Evolutionary conservation across 2,113 vertebrate species (phyloP).

Genomic region (Notechis scutatus): DNA sequence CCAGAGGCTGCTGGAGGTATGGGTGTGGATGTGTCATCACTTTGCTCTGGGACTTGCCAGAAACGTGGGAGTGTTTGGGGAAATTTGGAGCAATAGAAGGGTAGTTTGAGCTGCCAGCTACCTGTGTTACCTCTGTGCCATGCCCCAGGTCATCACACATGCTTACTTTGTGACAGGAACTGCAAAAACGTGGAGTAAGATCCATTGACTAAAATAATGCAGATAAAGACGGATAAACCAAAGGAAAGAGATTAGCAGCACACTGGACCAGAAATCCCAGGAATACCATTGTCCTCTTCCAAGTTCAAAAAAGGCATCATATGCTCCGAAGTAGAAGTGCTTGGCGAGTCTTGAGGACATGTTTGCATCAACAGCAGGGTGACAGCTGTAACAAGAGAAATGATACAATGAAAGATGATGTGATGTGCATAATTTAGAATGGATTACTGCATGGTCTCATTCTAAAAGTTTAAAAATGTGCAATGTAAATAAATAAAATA

Average conservation of each 20-base stretch:
- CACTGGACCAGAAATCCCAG: slow-evolving; percentile 74
- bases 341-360: slow-evolving; percentile 39
- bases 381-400: slow-evolving; percentile 49
- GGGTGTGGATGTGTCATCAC: too few relatives aligned
- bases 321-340: slow-evolving; percentile 62
- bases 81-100: too few relatives aligned
- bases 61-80: too few relatives aligned
- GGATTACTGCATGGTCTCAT: not conserved
- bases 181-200: slow-evolving; percentile 82
- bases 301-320: slow-evolving; percentile 74
- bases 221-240: slow-evolving; percentile 91
- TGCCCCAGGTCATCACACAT: too few relatives aligned
- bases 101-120: too few relatives aligned
- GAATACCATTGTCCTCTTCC: slow-evolving; percentile 67
- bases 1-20: too few relatives aligned
- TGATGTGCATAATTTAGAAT: fast-evolving
- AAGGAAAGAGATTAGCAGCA: slow-evolving; percentile 75
- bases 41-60: too few relatives aligned
- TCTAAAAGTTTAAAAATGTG: not conserved
- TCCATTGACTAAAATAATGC: slow-evolving; percentile 92
- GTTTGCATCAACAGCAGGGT: not conserved
- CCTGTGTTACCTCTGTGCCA: too few relatives aligned
- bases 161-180: slow-evolving; percentile 91
- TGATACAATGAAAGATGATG: not conserved
- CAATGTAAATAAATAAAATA: not conserved